These are phyloP conservation scores for Leptopilina boulardi DNA, from an alignment of 1,140 invertebrate genomes.

Conservation along the genomic window DNA sequence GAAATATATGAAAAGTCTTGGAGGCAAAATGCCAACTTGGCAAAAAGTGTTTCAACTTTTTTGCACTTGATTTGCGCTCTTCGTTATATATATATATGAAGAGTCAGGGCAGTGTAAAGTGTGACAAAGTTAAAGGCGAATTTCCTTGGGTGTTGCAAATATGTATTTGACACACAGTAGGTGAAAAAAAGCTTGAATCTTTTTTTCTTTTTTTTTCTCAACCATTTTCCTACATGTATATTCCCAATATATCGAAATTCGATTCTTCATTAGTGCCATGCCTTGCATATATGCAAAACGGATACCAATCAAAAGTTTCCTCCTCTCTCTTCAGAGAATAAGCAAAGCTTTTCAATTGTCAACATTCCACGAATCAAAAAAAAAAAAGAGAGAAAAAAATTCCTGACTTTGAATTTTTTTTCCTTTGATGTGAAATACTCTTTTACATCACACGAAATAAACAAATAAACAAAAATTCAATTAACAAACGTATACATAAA, in stretches of 20 bases:
- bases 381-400: neutral
- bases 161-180: neutral
- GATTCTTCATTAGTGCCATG: slow-evolving; percentile 12
- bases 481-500: no score
- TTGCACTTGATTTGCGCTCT: slow-evolving; percentile 21
- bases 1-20: neutral
- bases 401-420: neutral
- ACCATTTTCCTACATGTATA: neutral
- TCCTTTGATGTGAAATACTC: neutral
- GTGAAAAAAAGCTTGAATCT: neutral
- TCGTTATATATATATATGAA: no score
- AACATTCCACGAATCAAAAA: neutral
- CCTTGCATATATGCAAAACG: slow-evolving; percentile 22
- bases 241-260: slow-evolving; percentile 10
- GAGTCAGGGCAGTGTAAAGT: neutral
- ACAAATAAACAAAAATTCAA: no score
- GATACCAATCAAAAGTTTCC: slow-evolving; percentile 23
- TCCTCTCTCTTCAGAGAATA: slow-evolving; percentile 12
- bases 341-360: neutral
- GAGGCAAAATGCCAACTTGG: neutral
- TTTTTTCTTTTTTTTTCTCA: neutral
- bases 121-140: neutral
- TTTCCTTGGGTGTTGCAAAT: slow-evolving; percentile 3
- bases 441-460: neutral
- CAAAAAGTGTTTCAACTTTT: neutral